Base-by-base conservation (phyloP, 2,888 invertebrate genomes). In the Cataglyphis albicans region DNA sequence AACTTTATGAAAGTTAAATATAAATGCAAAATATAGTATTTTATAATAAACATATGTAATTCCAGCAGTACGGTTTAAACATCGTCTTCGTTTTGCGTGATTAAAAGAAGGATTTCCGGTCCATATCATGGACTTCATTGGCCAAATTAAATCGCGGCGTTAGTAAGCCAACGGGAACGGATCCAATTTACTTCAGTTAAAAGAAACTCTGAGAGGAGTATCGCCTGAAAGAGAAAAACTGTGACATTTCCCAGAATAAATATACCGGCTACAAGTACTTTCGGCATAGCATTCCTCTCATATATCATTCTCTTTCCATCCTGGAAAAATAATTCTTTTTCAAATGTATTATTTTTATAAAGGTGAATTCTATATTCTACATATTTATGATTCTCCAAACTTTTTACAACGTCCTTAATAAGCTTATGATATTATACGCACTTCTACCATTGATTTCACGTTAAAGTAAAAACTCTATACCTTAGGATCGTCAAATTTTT, bases 151-250 rank as follows among this genome's bases (percentile, higher is more conserved):
- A 67, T 81, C 29, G 64, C 38, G 35, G 35, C 55, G 57, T 81
- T 64, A 35, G 25, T 25, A 12, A 74, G 35, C 48, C 65, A 82
- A 76, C 76, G 65, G 35, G 10, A 67, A 76, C 35, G n/a, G 59
- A 82, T 76, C 44, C 76, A 82, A 76, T 82, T 64, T 64, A 52
- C 25, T 67, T 76, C n/a, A 82, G 59, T 76, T 65, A 82, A 76
- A 76, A 76, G 48, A 76, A 76, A 59, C 29, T 57, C 65, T 1
- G 12, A 12, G 38, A 68, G 44, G 29, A 32, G 1, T 12, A 55
- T 52, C 41, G 32, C 38, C 32, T 57, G 32, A 25, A 57, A 64
- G 3, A 59, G 59, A 48, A 25, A 76, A 59, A 18, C 67, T 61
- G 65, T 57, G 76, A 82, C 65, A 82, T 73, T 74, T 76, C 18